Evolutionary conservation across 2,888 invertebrate genomes (phyloP), one percentile per base, ranked within the genome.

Genomic region (Epiblema foenella): DNA sequence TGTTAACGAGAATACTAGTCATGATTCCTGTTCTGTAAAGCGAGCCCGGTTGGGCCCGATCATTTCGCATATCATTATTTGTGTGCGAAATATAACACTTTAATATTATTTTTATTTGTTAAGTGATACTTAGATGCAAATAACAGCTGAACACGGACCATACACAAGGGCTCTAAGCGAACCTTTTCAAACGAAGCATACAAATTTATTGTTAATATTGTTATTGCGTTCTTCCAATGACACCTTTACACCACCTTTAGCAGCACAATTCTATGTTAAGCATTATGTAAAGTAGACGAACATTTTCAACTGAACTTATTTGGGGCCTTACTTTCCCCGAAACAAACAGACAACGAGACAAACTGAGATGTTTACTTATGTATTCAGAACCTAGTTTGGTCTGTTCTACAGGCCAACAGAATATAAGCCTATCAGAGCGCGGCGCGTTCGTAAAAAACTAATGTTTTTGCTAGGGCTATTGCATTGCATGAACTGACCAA

Each of bases 371-470:
- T 59, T 33, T 54, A 54, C 18, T 63, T 68, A 60, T 51, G 33
- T 46, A 65, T 56, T 70, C 65, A 54, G 65, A 65, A 46, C 49
- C 46, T 52, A 66, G 46, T 56, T 49, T 37, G 33, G 54, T 24
- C 56, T 49, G 65, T 60, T 59, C 59, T 52, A 65, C 39, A 49
- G n/a, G 46, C 33, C 65, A 70, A 17, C 46, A 69, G 52, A 46
- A n/a, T n/a, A n/a, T n/a, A n/a, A n/a, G n/a, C n/a, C 33, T 54
- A 70, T 70, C 54, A 70, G 70, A 70, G 70, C 70, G 70, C 29
- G 33, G 54, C 70, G 65, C 12, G 52, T 54, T 69, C n/a, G 17
- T 12, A 62, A 56, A 56, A 63, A 66, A 54, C 59, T 24, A 37
- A 46, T n/a, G 37, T 66, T 70, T 70, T 70, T 70, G 46, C 59